Evolutionary conservation across 2,113 vertebrate genomes (phyloP), one percentile per base, ranked within the genome.

Genomic region (Scytalopus superciliaris): DNA sequence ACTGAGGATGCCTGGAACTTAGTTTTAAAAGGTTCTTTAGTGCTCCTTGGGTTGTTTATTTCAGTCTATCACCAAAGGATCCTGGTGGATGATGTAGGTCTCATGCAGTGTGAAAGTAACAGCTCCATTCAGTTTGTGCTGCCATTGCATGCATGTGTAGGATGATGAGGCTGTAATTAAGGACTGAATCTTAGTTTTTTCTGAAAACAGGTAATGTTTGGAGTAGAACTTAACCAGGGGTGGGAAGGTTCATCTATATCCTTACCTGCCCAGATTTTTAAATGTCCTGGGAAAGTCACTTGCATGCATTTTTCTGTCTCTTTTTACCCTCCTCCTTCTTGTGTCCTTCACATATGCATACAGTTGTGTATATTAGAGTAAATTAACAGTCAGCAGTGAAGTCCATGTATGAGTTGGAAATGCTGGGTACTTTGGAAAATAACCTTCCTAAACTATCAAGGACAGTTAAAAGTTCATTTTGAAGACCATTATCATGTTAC

Each of bases 81-180:
- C 23, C 23, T 49, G 53, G 49, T 40, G 49, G 45, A 15, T 60
- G 40, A 59, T 28, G 15, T 7, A 27, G 85, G 19, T 73, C 47
- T 91, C 30, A 0, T 8, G 47, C 69, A 35, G 3, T 15, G 39
- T 69, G 47, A 30, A 63, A 33, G 47, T 9, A 68, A 37, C 55
- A 37, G 33, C 62, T 66, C 55, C 2, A 0, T 80, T 74, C 64
- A 18, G 19, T 59, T 64, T 56, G 40, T 76, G 44, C 56, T 81
- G 45, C 52, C 23, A 2, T 77, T 42, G 6, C 3, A 0, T 44
- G 27, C 33, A 8, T 0, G 0, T 1, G 9, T 16, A 40, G 52
- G 39, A 28, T 47, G 53, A 35, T 55, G 56, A 73, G 87, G 56
- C 37, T 87, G 0, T n/a, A 55, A 59, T 33, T 39, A 70, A 78